These are phyloP conservation scores for Thamnaconus septentrionalis DNA, from an alignment of 2,113 vertebrate species.

Conservation along the genomic window DNA sequence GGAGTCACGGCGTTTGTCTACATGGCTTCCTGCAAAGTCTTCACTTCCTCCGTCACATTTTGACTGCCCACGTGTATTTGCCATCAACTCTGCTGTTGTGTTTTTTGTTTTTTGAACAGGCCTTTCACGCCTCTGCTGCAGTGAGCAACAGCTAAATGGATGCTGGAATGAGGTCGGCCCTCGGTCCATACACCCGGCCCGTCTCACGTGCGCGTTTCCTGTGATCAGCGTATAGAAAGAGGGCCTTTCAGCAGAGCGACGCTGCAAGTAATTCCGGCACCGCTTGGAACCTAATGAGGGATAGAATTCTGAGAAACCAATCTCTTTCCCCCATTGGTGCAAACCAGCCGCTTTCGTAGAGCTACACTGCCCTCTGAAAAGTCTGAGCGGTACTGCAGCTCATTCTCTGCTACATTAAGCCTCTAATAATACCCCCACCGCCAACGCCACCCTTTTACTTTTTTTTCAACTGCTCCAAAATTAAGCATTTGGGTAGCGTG, in stretches of 20 bases:
- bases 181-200: slow-evolving; percentile 46
- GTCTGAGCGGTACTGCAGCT: slow-evolving; percentile 66
- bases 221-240: slow-evolving; percentile 62
- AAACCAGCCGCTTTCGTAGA: slow-evolving; percentile 43
- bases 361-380: slow-evolving; percentile 73
- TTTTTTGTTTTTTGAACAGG: too few species aligned
- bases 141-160: slow-evolving; percentile 35
- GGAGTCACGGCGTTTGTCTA: background rate
- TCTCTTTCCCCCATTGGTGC: slow-evolving; percentile 30
- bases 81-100: too few species aligned
- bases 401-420: background rate
- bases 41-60: too few species aligned
- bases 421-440: slow-evolving; percentile 3
- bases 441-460: too few species aligned
- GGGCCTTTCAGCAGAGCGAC: slow-evolving; percentile 66
- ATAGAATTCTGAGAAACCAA: slow-evolving; percentile 68
- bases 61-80: too few species aligned
- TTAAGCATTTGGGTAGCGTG: too few species aligned
- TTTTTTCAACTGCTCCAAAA: too few species aligned
- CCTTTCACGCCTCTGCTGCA: slow-evolving; percentile 19
- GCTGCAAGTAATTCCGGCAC: slow-evolving; percentile 70
- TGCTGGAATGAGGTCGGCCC: slow-evolving; percentile 55
- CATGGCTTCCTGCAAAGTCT: too few species aligned
- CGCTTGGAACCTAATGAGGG: slow-evolving; percentile 73
- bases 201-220: slow-evolving; percentile 63